Conservation (phyloP, 1,140 invertebrate genomes). For the Coptotermes formosanus region DNA sequence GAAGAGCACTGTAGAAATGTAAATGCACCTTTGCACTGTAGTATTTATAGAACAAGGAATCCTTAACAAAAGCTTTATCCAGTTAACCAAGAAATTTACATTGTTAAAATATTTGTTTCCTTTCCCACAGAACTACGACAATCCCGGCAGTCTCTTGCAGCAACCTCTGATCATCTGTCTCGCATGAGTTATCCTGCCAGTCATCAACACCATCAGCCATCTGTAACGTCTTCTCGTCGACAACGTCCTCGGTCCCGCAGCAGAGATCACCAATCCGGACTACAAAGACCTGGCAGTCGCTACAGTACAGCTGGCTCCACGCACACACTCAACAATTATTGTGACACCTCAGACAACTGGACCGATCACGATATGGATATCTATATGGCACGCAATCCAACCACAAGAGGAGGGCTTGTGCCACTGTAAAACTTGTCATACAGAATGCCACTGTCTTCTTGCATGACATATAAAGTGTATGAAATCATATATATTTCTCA, state of each 20-base stretch:
- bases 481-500: too few relatives aligned
- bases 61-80: not conserved
- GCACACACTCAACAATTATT: constrained; percentile 79
- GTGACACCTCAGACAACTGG: constrained; percentile 88
- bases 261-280: constrained; percentile 43
- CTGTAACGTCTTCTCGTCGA: constrained; percentile 61
- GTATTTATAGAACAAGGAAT: not conserved
- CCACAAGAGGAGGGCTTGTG: constrained; percentile 77
- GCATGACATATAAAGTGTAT: not conserved
- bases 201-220: constrained; percentile 41
- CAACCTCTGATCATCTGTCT: constrained; percentile 74
- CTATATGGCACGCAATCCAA: constrained; percentile 88
- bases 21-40: not conserved
- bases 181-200: constrained; percentile 60
- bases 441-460: not conserved
- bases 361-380: constrained; percentile 95
- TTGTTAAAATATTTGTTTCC: constrained; percentile 30
- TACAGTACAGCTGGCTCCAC: constrained; percentile 70
- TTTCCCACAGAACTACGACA: constrained; percentile 69
- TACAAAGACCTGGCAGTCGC: constrained; percentile 43
- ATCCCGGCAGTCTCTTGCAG: constrained; percentile 76
- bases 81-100: not conserved
- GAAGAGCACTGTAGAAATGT: not conserved
- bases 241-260: constrained; percentile 64
- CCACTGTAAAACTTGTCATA: constrained; percentile 61